Evolutionary conservation across 2,888 invertebrate species (phyloP).

Genomic region (Melanostoma scalare): DNA sequence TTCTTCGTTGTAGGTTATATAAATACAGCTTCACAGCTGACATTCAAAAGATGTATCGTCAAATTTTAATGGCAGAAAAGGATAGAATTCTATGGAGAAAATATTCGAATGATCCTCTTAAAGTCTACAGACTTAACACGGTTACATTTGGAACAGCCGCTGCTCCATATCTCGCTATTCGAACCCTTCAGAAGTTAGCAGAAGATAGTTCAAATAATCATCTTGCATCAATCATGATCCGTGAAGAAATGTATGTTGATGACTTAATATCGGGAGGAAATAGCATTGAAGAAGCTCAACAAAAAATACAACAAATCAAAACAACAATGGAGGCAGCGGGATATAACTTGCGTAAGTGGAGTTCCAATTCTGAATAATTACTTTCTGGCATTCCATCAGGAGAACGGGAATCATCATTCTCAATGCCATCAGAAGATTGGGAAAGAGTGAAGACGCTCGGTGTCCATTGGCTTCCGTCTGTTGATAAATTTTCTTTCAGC

Average conservation of each 20-base stretch:
- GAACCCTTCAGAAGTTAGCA: constrained; percentile 53
- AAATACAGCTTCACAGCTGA: constrained; percentile 68
- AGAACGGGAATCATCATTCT: constrained; percentile 8
- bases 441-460: background rate
- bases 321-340: constrained; percentile 37
- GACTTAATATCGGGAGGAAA: constrained; percentile 61
- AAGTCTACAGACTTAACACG: constrained; percentile 39
- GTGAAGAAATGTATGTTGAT: constrained; percentile 57
- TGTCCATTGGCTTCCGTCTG: background rate
- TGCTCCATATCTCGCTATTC: constrained; percentile 65
- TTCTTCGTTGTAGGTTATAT: constrained; percentile 50
- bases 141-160: constrained; percentile 49
- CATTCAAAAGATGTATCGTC: constrained; percentile 69
- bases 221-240: constrained; percentile 32
- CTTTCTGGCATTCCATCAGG: background rate
- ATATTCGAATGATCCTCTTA: background rate
- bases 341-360: constrained; percentile 29
- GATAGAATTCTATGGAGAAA: constrained; percentile 59
- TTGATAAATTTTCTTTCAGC: constrained; percentile 4
- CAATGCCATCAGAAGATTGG: constrained; percentile 4
- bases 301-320: constrained; percentile 21
- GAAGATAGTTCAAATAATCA: constrained; percentile 21
- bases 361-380: background rate
- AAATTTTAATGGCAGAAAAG: constrained; percentile 49
- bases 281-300: constrained; percentile 23